phyloP scores from a whole-genome alignment of 1,140 invertebrate species.

The Grapholita molesta region DNA sequence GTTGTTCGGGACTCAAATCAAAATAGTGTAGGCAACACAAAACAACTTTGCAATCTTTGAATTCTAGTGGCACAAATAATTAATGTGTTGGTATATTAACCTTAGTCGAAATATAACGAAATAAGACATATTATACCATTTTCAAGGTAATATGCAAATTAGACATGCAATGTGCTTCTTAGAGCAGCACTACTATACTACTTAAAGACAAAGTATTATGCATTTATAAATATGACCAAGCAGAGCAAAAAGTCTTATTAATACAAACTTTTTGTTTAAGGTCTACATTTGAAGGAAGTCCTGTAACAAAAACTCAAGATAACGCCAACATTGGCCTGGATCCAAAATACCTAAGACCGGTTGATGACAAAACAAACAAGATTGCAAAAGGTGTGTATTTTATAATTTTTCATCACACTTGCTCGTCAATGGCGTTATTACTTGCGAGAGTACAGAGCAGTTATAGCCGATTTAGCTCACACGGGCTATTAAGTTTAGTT shows the following conservation, averaged over 20 bases:
- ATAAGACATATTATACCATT: no score
- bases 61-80: slow-evolving; percentile 10
- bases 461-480: no score
- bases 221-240: neutral
- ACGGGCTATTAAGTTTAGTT: no score
- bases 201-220: no score
- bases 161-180: no score
- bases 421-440: no score
- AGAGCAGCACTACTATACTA: no score
- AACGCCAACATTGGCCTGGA: slow-evolving; percentile 53
- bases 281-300: slow-evolving; percentile 57
- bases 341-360: slow-evolving; percentile 69
- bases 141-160: no score
- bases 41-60: neutral
- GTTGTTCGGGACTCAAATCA: neutral
- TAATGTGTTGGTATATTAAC: no score
- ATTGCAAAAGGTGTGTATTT: slow-evolving; percentile 33
- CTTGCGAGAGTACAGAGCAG: no score
- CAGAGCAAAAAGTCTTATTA: neutral
- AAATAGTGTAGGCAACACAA: neutral
- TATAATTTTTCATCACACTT: neutral
- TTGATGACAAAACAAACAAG: slow-evolving; percentile 35
- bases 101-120: no score
- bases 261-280: slow-evolving; percentile 32
- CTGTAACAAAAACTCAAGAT: slow-evolving; percentile 28